phyloP scores from a whole-genome alignment of 2,888 invertebrate species.

The Parasteatoda lunata region DNA sequence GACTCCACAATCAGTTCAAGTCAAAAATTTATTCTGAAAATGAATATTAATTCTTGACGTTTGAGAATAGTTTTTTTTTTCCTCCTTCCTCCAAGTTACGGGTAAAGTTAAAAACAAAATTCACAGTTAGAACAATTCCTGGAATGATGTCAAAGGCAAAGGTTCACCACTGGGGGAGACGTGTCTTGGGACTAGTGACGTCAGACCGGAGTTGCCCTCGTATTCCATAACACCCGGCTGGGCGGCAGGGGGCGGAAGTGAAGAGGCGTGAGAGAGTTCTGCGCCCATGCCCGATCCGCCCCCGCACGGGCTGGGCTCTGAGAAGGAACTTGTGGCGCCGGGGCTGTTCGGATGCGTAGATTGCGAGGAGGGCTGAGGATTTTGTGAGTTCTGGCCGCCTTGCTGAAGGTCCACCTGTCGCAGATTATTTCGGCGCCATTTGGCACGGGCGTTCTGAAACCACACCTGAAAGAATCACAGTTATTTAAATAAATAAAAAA shows the following conservation, averaged over 20 bases:
- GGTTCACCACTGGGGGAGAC: constrained; percentile 39
- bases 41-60: too few relatives aligned
- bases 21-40: too few relatives aligned
- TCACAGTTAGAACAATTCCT: constrained; percentile 56
- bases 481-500: too few relatives aligned
- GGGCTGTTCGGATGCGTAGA: constrained; percentile 56
- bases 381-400: constrained; percentile 38
- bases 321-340: constrained; percentile 68
- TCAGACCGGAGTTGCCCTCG: constrained; percentile 47
- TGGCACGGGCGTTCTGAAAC: constrained; percentile 99
- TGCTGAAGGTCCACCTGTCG: constrained; percentile 62
- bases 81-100: too few relatives aligned
- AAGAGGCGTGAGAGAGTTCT: constrained; percentile 26
- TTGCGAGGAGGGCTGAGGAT: constrained; percentile 34
- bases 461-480: constrained; percentile 85
- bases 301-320: constrained; percentile 67
- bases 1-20: too few relatives aligned
- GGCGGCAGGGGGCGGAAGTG: constrained; percentile 21
- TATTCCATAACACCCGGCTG: constrained; percentile 35
- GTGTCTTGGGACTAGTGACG: constrained; percentile 60
- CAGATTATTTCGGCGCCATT: constrained; percentile 91
- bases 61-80: too few relatives aligned
- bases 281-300: constrained; percentile 16
- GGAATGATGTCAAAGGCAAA: constrained; percentile 67
- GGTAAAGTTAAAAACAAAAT: too few relatives aligned